Conservation (phyloP, 23 tunicate genomes). For the Halocynthia aurantium region DNA sequence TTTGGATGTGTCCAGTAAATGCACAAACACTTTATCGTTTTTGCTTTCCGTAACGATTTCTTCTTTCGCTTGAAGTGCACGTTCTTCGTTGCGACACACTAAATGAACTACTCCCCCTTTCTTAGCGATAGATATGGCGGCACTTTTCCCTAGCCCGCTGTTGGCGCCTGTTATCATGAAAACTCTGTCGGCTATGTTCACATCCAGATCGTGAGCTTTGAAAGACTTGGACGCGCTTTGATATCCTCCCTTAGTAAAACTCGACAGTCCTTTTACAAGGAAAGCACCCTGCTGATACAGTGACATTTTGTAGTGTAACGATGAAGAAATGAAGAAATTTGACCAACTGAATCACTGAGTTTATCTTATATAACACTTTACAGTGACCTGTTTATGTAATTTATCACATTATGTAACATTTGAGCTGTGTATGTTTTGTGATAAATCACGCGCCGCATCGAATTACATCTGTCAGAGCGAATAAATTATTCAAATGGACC, state of each 20-base stretch:
- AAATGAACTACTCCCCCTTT: constrained; percentile 77
- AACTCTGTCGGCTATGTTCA: constrained; percentile 28
- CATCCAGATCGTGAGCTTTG: constrained; percentile 38
- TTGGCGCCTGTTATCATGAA: constrained; percentile 86
- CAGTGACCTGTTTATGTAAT: too few relatives aligned
- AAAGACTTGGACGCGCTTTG: constrained; percentile 59
- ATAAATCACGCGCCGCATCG: too few relatives aligned
- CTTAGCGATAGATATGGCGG: constrained; percentile 61
- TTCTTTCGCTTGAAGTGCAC: constrained; percentile 71
- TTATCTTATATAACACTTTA: too few relatives aligned
- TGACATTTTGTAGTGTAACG: constrained; percentile 27
- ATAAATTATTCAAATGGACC: too few relatives aligned
- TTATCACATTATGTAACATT: too few relatives aligned
- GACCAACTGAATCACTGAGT: too few relatives aligned
- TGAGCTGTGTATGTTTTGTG: too few relatives aligned
- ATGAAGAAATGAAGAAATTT: too few relatives aligned
- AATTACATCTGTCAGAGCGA: too few relatives aligned
- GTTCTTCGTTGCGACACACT: constrained; percentile 73
- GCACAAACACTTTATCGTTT: constrained; percentile 73
- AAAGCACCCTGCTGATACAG: constrained; percentile 63
- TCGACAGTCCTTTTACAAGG: constrained; percentile 36
- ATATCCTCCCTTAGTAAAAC: constrained; percentile 75
- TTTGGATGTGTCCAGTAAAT: constrained; percentile 73
- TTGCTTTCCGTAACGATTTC: constrained; percentile 60
- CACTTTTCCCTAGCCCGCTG: constrained; percentile 86